Percentiles rank a stretch among this genome's conserved stretches.
phyloP scores from a whole-genome alignment of 1,140 invertebrate genomes.

The Acromyrmex heyeri region DNA sequence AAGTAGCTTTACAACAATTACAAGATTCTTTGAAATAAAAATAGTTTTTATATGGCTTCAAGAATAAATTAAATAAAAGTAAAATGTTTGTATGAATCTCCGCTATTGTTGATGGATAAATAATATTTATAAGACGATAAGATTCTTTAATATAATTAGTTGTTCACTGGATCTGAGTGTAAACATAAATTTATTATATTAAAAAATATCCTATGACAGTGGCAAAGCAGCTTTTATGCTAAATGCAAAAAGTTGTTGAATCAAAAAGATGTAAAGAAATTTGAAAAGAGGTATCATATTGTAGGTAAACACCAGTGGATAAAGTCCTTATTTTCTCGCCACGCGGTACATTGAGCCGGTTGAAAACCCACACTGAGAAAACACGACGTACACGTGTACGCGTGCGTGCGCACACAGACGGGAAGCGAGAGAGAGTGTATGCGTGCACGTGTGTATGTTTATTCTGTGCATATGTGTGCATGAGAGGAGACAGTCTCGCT shows the following conservation, averaged over 20 bases:
- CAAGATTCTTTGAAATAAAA: too few species aligned
- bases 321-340: background rate
- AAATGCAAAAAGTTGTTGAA: background rate
- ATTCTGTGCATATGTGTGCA: background rate
- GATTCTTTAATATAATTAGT: too few species aligned
- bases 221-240: too few species aligned
- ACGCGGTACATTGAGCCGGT: slow-evolving; percentile 1
- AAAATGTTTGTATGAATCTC: too few species aligned
- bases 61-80: too few species aligned
- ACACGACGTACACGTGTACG: background rate
- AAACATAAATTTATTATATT: too few species aligned
- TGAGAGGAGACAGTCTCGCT: slow-evolving; percentile 44
- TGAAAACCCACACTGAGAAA: background rate
- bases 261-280: background rate
- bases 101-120: too few species aligned
- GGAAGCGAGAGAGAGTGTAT: background rate
- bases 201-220: too few species aligned
- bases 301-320: background rate
- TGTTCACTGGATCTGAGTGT: too few species aligned
- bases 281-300: background rate
- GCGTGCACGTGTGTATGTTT: background rate
- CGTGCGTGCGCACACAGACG: background rate
- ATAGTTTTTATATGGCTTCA: too few species aligned
- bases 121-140: too few species aligned
- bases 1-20: too few species aligned